These are phyloP conservation scores for Oryzias melastigma DNA, from an alignment of 2,113 vertebrate genomes.

Conservation along the genomic window DNA sequence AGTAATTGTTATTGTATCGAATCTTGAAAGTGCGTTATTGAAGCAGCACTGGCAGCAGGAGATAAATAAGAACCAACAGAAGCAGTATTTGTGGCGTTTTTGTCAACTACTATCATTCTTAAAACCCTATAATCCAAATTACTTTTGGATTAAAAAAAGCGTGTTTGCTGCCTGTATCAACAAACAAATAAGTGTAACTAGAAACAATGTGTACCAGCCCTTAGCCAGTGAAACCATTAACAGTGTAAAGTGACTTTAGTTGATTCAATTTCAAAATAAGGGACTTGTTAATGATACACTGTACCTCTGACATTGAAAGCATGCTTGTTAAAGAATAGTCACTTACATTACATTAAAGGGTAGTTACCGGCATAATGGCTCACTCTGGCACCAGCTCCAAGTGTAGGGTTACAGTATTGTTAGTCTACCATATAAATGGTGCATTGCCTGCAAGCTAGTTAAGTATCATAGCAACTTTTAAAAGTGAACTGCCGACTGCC, in stretches of 20 bases:
- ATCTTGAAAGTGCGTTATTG: too few relatives aligned
- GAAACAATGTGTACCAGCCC: neutral
- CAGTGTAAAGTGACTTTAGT: neutral
- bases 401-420: neutral
- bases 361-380: neutral
- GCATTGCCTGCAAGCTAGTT: neutral
- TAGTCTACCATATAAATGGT: neutral
- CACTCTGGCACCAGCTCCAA: neutral
- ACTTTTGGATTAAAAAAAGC: too few relatives aligned
- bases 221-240: neutral
- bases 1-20: too few relatives aligned
- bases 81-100: too few relatives aligned
- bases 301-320: neutral
- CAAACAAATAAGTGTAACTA: too few relatives aligned
- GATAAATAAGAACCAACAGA: too few relatives aligned
- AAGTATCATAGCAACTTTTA: neutral
- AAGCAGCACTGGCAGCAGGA: too few relatives aligned
- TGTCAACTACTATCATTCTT: too few relatives aligned
- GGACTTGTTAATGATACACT: neutral
- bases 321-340: neutral
- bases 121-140: too few relatives aligned
- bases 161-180: too few relatives aligned
- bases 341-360: neutral
- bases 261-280: neutral
- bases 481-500: neutral